Evolutionary conservation across 2,888 invertebrate genomes (phyloP), one percentile per base, ranked within the genome.

Genomic region (Pseudococcus longispinus): DNA sequence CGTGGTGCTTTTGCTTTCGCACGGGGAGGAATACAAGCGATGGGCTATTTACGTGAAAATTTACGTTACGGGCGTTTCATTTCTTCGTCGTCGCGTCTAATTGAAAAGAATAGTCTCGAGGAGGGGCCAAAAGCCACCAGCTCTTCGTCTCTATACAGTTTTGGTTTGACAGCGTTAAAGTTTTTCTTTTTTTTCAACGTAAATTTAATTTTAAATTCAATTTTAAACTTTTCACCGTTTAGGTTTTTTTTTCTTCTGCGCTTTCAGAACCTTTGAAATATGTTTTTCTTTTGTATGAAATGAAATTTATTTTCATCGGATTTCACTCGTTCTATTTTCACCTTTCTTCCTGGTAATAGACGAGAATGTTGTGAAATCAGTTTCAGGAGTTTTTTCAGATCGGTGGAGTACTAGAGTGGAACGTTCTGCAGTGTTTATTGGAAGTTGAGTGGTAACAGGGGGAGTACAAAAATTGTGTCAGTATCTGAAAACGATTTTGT

Each of bases 171-270:
- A 70, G 70, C 29, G 26, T 70, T 70, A 29, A 70, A 70, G 29
- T 70, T 70, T 26, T 70, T 70, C 15, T 29, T 70, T 70, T 70
- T 70, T 70, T 29, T 70, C 9, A 29, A 70, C 70, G 70, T 70
- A 70, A 70, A 70, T 70, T 70, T 70, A 70, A 70, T 70, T 70
- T 70, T 29, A 70, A 70, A 70, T 70, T 70, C 70, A 70, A 70
- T 70, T 70, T 70, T 70, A 70, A 70, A 70, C 70, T 70, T 70
- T 70, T 70, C 26, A 70, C 70, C 70, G 70, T 70, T 70, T 29
- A 18, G 29, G 9, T 9, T 23, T 60, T 51, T 60, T 60, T 13
- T 60, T 60, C 23, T 60, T 60, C 23, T 60, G 23, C 20, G 20
- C 60, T 70, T 70, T 70, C 26, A 70, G 29, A 70, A 70, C 11